Evolutionary conservation across 1,140 invertebrate genomes (phyloP).

Genomic region (Berghia stephanieae): DNA sequence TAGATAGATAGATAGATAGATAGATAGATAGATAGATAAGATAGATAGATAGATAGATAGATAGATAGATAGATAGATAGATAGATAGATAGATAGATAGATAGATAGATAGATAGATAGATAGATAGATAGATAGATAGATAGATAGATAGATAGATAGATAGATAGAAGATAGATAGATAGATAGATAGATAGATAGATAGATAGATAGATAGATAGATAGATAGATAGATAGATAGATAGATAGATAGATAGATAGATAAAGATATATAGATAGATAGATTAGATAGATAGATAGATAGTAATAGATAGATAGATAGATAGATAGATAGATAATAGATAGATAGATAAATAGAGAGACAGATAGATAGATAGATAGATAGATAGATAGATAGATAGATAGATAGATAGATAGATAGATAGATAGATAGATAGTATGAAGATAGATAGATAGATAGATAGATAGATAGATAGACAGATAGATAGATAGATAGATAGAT

Average conservation of each 20-base stretch:
- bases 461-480: no score
- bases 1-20: slow-evolving; percentile 1
- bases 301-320: background rate
- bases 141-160: slow-evolving; percentile 11
- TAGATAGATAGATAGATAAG: background rate
- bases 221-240: background rate
- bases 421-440: no score
- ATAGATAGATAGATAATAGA: background rate
- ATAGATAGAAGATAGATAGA: background rate
- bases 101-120: slow-evolving; percentile 10
- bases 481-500: no score
- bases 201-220: slow-evolving; percentile 9
- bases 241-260: background rate
- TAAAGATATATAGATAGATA: background rate
- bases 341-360: background rate
- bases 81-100: background rate
- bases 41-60: slow-evolving; percentile 3
- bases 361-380: background rate
- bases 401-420: no score
- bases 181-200: background rate
- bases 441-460: no score
- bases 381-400: no score
- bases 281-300: background rate
- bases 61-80: slow-evolving; percentile 3
- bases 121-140: background rate